Conservation (phyloP, 37 sponge, comb jelly and placozoan genomes). For the Aphrocallistes beatrix region DNA sequence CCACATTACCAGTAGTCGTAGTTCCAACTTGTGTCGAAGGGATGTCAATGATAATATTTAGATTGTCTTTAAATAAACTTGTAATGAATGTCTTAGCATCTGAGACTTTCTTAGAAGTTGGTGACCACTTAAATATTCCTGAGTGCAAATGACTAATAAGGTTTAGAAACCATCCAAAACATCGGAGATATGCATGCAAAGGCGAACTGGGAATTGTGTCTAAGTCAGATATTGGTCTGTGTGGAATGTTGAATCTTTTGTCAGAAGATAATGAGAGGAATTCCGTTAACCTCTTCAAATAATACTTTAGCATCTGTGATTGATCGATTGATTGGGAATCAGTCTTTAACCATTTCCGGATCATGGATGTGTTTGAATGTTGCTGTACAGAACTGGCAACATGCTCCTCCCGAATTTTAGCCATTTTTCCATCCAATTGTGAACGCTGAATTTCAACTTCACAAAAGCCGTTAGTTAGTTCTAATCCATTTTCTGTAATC, state of each 20-base stretch:
- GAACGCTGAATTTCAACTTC: neutral
- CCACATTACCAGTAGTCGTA: neutral
- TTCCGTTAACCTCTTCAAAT: neutral
- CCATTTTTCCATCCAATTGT: slow-evolving; percentile 15
- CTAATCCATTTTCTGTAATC: too few species aligned
- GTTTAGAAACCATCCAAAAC: neutral
- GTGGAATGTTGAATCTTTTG: neutral
- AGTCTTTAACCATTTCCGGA: neutral
- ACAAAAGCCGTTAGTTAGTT: too few species aligned
- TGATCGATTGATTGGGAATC: neutral
- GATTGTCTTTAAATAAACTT: neutral
- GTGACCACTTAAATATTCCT: neutral
- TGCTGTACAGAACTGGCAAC: neutral
- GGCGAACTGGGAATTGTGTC: slow-evolving; percentile 7
- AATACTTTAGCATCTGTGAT: neutral
- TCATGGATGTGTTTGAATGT: slow-evolving; percentile 15
- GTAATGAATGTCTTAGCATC: neutral
- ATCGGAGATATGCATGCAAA: neutral
- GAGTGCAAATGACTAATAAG: neutral
- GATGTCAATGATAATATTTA: neutral
- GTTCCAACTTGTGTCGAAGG: neutral
- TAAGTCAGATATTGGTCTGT: neutral
- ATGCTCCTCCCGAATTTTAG: neutral
- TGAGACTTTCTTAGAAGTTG: neutral
- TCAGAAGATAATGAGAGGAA: neutral